Evolutionary conservation across 2,888 invertebrate species (phyloP), one percentile per base, ranked within the genome.

Genomic region (Linnaemya vulpina): DNA sequence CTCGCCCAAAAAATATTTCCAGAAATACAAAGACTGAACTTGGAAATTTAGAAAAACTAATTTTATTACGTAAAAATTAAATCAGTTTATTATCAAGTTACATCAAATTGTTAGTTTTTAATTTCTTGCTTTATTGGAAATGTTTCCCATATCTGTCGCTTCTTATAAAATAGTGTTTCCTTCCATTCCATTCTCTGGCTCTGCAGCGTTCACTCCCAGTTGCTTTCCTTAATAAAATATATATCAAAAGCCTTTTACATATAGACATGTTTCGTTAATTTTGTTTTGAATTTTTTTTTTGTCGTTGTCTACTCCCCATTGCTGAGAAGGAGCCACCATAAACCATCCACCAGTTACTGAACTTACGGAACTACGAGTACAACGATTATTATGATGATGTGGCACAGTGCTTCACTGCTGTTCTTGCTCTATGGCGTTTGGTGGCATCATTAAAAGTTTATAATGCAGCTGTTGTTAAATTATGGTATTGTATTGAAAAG

Each of bases 371-470:
- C 46, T 73, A 55, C 35, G 60, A 60, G 60, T 60, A 65, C 63
- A 63, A 65, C 20, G 62, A 70, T 80, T 84, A 65, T 84, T 76
- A 78, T 74, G 30, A 77, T 68, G 80, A 76, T 84, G 77, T 73
- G 76, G 62, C 80, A 75, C 58, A 70, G 40, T 77, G 77, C 67
- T 75, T 53, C 49, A 62, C 55, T 65, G 71, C 75, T 80, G 58
- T 60, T 84, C 63, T 65, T 84, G 74, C 82, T 82, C 67, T 75
- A 63, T 79, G 81, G 78, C 74, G 78, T 82, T 85, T 82, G 85
- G 85, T 82, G 78, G 85, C 85, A 85, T 85, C 85, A 85, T 85
- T 85, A 85, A 85, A 85, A 85, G 85, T 85, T 85, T 85, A 71
- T 82, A 85, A 78, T 85, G 78, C 85, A 85, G 85, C 85, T 85